A percentile compares a stretch with the other conserved stretches of the same genome.
These are phyloP conservation scores for Phalera bucephala DNA, from an alignment of 2,888 invertebrate genomes.

Conservation along the genomic window DNA sequence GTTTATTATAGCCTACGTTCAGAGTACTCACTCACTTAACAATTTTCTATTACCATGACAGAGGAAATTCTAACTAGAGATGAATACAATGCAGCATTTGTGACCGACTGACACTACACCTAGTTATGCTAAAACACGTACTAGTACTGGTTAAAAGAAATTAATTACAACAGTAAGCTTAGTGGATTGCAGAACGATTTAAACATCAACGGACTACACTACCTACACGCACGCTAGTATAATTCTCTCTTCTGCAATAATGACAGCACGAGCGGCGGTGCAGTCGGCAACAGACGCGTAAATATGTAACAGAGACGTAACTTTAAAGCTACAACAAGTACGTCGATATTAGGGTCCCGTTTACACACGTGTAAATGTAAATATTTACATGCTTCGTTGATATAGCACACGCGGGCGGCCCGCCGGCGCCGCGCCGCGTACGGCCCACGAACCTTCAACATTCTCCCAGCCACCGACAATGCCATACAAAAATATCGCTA, in stretches of 20 bases:
- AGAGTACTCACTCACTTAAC: too few species aligned
- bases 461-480: slow-evolving; percentile 5
- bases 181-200: not conserved
- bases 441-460: slow-evolving; percentile 1
- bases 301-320: slow-evolving; percentile 6
- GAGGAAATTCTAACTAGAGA: too few species aligned
- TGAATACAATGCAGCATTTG: too few species aligned
- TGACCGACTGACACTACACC: too few species aligned
- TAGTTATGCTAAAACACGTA: too few species aligned
- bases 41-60: too few species aligned
- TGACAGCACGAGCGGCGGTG: not conserved
- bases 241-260: not conserved
- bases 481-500: slow-evolving; percentile 12
- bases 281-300: slow-evolving; percentile 10
- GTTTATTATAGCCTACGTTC: too few species aligned
- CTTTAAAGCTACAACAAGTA: slow-evolving; percentile 8
- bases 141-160: too few species aligned
- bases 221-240: not conserved
- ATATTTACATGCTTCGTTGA: slow-evolving; percentile 30
- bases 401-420: slow-evolving; percentile 16
- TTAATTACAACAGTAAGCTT: not conserved
- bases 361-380: slow-evolving; percentile 7
- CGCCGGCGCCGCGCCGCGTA: too few species aligned
- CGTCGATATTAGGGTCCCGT: slow-evolving; percentile 11
- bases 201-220: not conserved